phyloP scores from a whole-genome alignment of 2,888 invertebrate genomes.

The Dromius quadrimaculatus region DNA sequence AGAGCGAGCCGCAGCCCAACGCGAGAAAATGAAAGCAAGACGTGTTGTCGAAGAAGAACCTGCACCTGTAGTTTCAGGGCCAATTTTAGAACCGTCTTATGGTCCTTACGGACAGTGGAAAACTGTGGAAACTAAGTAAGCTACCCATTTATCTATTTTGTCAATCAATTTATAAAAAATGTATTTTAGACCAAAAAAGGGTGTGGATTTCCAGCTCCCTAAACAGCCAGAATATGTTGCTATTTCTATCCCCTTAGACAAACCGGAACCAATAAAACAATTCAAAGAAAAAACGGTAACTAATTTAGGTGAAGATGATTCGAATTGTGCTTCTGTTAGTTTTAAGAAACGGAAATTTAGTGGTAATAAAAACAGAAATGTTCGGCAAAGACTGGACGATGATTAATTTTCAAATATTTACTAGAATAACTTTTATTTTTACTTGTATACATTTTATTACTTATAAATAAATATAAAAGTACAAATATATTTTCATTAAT shows the following conservation, averaged over 20 bases:
- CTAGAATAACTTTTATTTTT: constrained; percentile 13
- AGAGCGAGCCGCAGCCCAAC: constrained; percentile 68
- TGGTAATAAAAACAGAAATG: constrained; percentile 70
- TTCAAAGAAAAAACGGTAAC: constrained; percentile 75
- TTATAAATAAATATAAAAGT: constrained; percentile 46
- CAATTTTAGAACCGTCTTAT: constrained; percentile 70
- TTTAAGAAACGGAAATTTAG: constrained; percentile 81
- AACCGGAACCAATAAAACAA: constrained; percentile 67
- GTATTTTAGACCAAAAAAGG: constrained; percentile 66
- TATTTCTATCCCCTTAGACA: constrained; percentile 65
- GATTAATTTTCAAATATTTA: constrained; percentile 62
- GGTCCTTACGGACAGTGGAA: constrained; percentile 85
- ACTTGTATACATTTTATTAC: constrained; percentile 10
- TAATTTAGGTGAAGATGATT: constrained; percentile 69
- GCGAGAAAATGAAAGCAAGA: constrained; percentile 66
- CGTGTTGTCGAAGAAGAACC: constrained; percentile 61
- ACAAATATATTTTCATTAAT: constrained; percentile 9
- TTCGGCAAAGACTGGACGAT: constrained; percentile 75
- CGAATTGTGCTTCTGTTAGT: constrained; percentile 62
- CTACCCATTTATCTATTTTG: not conserved
- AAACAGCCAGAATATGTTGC: constrained; percentile 65
- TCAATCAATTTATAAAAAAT: not conserved
- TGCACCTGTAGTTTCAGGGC: constrained; percentile 64
- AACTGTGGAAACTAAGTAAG: constrained; percentile 74
- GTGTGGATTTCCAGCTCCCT: constrained; percentile 80